Conservation (phyloP, 2,797 vertebrate species). For the Manis pentadactyla region DNA sequence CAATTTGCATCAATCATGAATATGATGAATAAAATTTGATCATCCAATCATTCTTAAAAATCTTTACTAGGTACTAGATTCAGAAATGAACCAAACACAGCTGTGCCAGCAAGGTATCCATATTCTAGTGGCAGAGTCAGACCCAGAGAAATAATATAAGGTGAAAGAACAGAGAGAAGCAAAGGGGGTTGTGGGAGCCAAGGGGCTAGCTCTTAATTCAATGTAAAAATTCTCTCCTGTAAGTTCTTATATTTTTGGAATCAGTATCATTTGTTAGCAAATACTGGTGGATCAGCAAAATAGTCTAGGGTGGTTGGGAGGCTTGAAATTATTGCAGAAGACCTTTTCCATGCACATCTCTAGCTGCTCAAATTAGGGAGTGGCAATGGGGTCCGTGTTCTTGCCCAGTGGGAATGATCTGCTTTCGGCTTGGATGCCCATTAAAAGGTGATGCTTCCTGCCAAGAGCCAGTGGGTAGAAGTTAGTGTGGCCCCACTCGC, state of each 20-base stretch:
- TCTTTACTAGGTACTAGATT: neutral
- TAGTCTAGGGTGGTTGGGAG: neutral
- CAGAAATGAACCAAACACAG: neutral
- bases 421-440: neutral
- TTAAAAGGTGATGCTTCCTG: neutral
- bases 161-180: neutral
- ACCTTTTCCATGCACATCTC: neutral
- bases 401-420: neutral
- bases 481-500: neutral
- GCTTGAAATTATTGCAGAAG: neutral
- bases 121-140: neutral
- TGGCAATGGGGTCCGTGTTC: neutral
- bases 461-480: neutral
- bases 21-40: conserved; percentile 22
- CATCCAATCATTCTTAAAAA: neutral
- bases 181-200: neutral
- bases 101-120: neutral
- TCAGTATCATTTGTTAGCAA: neutral
- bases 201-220: neutral
- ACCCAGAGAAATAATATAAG: neutral
- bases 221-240: neutral
- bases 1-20: neutral
- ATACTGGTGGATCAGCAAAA: neutral
- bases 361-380: neutral
- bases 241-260: neutral